Evolutionary conservation across 2,797 vertebrate species (phyloP).

Genomic region (Lycodopsis pacificus): DNA sequence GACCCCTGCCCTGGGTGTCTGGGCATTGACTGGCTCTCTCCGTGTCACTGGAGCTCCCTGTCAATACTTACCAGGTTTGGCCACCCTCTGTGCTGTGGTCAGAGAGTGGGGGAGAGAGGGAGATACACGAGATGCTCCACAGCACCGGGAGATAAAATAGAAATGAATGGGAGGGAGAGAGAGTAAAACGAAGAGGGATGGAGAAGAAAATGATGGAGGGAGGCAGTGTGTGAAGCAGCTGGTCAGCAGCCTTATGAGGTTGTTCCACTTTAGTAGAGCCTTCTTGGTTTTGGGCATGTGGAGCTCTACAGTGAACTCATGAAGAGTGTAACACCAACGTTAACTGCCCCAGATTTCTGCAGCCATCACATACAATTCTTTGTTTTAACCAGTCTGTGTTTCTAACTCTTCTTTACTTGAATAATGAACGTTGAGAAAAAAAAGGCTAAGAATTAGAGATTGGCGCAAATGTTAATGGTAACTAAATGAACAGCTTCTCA

Average conservation of each 20-base stretch:
- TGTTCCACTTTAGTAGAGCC: conserved; percentile 53
- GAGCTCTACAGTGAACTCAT: conserved; percentile 32
- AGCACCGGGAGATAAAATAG: conserved; percentile 71
- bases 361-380: conserved; percentile 5
- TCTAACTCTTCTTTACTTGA: conserved; percentile 10
- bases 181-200: conserved; percentile 63
- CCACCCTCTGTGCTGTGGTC: conserved; percentile 82
- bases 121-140: conserved; percentile 69
- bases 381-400: background rate
- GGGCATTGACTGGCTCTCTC: conserved; percentile 83
- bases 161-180: conserved; percentile 68
- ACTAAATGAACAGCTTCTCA: background rate
- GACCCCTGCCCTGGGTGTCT: conserved; percentile 82
- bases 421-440: background rate
- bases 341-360: conserved; percentile 8
- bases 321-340: background rate
- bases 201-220: conserved; percentile 60
- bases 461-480: background rate
- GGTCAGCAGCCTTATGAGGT: conserved; percentile 24
- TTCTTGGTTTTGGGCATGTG: conserved; percentile 30
- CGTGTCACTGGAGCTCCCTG: conserved; percentile 86
- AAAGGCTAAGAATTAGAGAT: background rate
- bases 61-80: conserved; percentile 89
- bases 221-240: conserved; percentile 50
- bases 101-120: conserved; percentile 74